Conservation (phyloP, 1,140 invertebrate species). For the Vanessa tameamea region DNA sequence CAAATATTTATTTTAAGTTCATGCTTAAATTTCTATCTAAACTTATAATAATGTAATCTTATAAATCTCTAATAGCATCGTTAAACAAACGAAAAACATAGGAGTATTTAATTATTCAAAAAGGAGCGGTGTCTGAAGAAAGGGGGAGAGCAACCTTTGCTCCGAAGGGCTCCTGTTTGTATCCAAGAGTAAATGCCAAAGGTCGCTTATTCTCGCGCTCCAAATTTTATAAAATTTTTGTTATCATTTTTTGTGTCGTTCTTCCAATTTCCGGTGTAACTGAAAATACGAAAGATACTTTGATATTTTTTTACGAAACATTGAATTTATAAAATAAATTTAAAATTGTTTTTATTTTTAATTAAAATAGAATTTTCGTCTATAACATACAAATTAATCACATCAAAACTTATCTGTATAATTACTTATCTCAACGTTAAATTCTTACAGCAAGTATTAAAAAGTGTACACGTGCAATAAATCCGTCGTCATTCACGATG, state of each 20-base stretch:
- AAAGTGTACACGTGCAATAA: not conserved
- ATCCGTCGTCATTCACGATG: not conserved
- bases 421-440: not conserved
- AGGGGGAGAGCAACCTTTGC: constrained; percentile 17
- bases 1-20: no score
- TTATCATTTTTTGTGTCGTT: constrained; percentile 19
- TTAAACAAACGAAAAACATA: constrained; percentile 20
- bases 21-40: not conserved
- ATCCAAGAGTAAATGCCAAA: constrained; percentile 36
- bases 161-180: constrained; percentile 18
- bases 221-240: constrained; percentile 25
- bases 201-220: constrained; percentile 20
- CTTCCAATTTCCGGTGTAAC: constrained; percentile 6
- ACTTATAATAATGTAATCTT: not conserved
- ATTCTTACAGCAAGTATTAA: not conserved
- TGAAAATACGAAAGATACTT: not conserved
- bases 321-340: no score
- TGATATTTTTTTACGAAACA: not conserved
- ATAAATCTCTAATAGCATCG: constrained; percentile 12
- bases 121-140: constrained; percentile 20
- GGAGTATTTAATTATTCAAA: constrained; percentile 28
- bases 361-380: no score
- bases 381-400: no score
- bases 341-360: no score
- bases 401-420: no score